Base-by-base conservation (phyloP, 1,140 invertebrate genomes). In the Grapholita molesta region DNA sequence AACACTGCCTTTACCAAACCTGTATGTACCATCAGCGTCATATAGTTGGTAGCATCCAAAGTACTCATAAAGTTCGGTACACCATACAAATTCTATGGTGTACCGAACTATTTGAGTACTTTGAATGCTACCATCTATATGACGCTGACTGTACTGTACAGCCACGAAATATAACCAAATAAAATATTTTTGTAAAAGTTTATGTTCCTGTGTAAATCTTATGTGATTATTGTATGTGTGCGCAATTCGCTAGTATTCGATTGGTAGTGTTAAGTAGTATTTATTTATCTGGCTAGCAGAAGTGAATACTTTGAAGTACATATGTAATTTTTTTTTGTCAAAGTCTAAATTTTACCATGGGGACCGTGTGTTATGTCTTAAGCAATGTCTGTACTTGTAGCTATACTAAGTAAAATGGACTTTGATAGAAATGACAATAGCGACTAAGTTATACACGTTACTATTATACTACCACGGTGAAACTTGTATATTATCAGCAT, bases 161-260 rank as follows among this genome's bases (percentile, higher is more conserved):
- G 55, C 55, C 55, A 28, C 55, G 55, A 79, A 79, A 82, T 72
- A 83, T 78, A 80, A 83, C 80, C 83, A 88, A 85, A 83, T 80
- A 74, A n/a, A 76, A 85, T 88, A 86, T 88, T 88, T 89, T 87
- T 89, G 84, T 86, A 85, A 80, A 77, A 78, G 77, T 83, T 84
- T 88, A 81, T 83, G 85, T 88, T 89, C 85, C 87, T 88, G 85
- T 77, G 55, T 64, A 79, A 81, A 80, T 80, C 66, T 80, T 84
- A 79, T 83, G 80, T 82, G 79, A 83, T 85, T 70, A 78, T 70
- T 77, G 72, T 75, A 71, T 38, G 70, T 70, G 66, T 70, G 74
- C 30, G 65, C 33, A 66, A 68, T 71, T 74, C 74, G 33, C 55
- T 76, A 80, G 73, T 78, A 71, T 75, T 84, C 72, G 69, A 80